Base-by-base conservation (phyloP, 2,888 invertebrate species). In the Macrophya alboannulata region DNA sequence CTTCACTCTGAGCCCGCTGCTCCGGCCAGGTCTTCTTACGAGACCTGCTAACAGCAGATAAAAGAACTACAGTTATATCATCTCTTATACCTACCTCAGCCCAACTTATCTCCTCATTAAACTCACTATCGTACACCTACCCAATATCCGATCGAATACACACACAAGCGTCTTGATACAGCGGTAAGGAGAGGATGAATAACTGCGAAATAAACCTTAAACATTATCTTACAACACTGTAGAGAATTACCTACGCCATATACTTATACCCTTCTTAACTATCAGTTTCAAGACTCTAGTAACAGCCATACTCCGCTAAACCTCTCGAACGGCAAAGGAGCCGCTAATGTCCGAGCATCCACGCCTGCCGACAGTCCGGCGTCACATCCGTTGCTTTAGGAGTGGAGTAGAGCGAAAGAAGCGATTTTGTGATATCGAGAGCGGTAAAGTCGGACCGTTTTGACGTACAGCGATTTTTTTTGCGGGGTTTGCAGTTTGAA, bases 361-460 rank as follows among this genome's bases (percentile, higher is more conserved):
- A 81, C 81, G 81, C 81, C 81, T 62, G 81, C 81, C 81, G 81
- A 81, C 81, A 81, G 17, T 40, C 40, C 21, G 62, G 81, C 77
- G 51, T 77, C 77, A 77, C 77, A 37, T 77, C 10, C 51, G 74
- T 9, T 37, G n/a, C 45, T 21, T 1, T 9, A 62, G 15, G 74
- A 43, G 3, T 15, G 15, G 74, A 43, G 3, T 15, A 21, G 21
- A n/a, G 9, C 62, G 25, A 12, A 12, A 25, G 68, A 68, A 68
- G 10, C 5, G 6, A 17, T 37, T 37, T 37, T 25, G 21, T 25
- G 25, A 9, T 21, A 68, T 68, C 31, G 17, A 37, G 5, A 15
- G 15, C 5, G 68, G 37, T 12, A 25, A 68, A 37, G 37, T 12
- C 10, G 37, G 37, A 21, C 15, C 68, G 68, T 37, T 68, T n/a